Conservation (phyloP, 2,888 invertebrate species). For the Cloeon dipterum region DNA sequence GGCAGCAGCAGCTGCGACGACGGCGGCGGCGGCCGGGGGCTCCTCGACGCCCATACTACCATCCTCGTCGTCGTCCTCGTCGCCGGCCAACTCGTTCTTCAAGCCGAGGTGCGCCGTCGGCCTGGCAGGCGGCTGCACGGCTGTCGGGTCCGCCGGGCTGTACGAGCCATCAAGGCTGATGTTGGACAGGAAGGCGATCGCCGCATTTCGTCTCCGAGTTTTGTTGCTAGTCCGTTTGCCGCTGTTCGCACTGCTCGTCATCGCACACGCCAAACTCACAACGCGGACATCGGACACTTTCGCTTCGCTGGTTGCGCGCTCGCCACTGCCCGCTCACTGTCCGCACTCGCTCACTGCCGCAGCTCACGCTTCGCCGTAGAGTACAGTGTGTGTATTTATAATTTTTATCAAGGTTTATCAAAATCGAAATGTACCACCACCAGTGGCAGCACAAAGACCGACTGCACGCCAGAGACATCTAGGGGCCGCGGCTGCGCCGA, state of each 20-base stretch:
- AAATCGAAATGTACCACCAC: too few species aligned
- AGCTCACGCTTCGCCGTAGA: too few species aligned
- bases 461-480: too few species aligned
- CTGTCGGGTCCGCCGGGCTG: conserved; percentile 36
- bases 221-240: conserved; percentile 29
- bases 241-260: conserved; percentile 29
- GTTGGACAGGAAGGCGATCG: conserved; percentile 82
- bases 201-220: conserved; percentile 70
- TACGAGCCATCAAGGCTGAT: conserved; percentile 84
- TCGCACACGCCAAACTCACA: too few species aligned
- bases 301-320: too few species aligned
- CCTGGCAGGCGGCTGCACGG: conserved; percentile 16
- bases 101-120: conserved; percentile 5
- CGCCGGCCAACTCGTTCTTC: conserved; percentile 3
- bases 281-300: too few species aligned
- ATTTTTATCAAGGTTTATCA: too few species aligned
- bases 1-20: not conserved
- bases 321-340: too few species aligned
- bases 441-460: too few species aligned
- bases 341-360: too few species aligned
- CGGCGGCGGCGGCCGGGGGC: not conserved
- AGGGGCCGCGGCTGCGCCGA: too few species aligned
- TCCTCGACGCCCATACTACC: not conserved
- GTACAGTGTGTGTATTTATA: too few species aligned
- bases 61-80: conserved; percentile 5